Base-by-base conservation (phyloP, 1,140 invertebrate species). In the Laodelphax striatellus region DNA sequence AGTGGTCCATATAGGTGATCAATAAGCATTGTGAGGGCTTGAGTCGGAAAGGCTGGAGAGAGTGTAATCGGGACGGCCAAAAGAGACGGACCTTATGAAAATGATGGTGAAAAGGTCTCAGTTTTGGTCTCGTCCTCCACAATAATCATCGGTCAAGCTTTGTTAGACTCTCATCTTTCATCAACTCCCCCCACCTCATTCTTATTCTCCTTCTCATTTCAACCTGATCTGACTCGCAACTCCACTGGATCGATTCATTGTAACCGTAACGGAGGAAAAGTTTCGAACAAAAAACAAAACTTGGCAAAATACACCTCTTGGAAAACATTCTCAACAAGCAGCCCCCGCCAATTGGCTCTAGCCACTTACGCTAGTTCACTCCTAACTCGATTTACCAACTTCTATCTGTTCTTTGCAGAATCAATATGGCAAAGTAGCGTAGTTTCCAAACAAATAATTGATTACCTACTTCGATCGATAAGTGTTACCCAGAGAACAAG, bases 41-140 rank as follows among this genome's bases (percentile, higher is more conserved):
- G 19, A 2, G 24, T 52, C 13, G 4, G 50, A 14, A 21, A 21
- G 24, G 24, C 24, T 8, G 2, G 6, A 22, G 53, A 55, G 53
- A 11, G 34, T 38, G 34, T 38, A 38, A 38, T 38, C 34, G 10
- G 9, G 34, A 38, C 34, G 1, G 4, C 28, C 28, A 31, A 31
- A 31, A 31, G 28, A 31, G 28, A 38, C 34, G 34, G 9, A 5
- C 10, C 11, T 9, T 13, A 38, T 38, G 34, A 38, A 38, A 38
- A 38, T 38, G 34, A 38, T 38, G 38, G 53, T 5, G 14, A 24
- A 55, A 55, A 28, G 53, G 53, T 34, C 53, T 14, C 60, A 52
- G 54, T 57, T 55, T 52, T 52, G 55, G 54, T 52, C 44, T 52
- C 19, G n/a, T 24, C 58, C 52, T 52, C 52, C 55, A 55, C 54